Base-by-base conservation (phyloP, 2,797 vertebrate species). In the Sebastes steindachneri region DNA sequence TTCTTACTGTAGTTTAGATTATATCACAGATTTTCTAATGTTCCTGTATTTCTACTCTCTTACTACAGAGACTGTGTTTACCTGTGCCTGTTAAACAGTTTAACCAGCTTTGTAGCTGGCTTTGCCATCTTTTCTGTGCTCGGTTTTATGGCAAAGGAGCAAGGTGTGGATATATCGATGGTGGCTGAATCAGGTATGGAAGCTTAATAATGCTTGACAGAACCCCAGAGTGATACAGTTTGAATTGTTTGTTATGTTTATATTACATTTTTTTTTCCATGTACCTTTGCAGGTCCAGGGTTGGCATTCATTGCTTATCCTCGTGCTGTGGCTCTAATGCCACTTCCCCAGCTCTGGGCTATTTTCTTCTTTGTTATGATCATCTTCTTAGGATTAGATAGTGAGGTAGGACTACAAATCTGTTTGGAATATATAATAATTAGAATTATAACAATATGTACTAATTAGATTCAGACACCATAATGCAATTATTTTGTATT, bases 111-210 rank as follows among this genome's bases (percentile, higher is more conserved):
- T 21, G 31, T 97, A 33, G 98, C 98, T 9, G 98, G 98, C n/a
- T 98, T 99, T 75, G 98, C 97, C 75, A 97, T 99, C 84, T 99
- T 99, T 89, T 98, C 98, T 12, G 97, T 99, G 53, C 93, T 99
- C 72, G 98, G 98, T 59, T 99, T 98, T 92, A 99, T 99, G 98
- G 97, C 98, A 45, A 95, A 82, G 69, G 97, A 99, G 84, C 98
- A 99, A 79, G 96, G 95, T 0, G 83, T 98, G 33, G 96, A 96
- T 79, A 97, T 99, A 88, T 96, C 98, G 3, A 88, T 97, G 84
- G 98, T 99, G 88, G 97, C 97, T 1, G 96, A 99, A 91, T 97
- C 97, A 90, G 98, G 98, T 98, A 94, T 21, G 92, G 26, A 60
- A 17, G 9, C 2, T 26, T 65, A 10, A 28, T 29, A 9, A n/a